These are phyloP conservation scores for Echiichthys vipera DNA, from an alignment of 2,797 vertebrate genomes.

Conservation along the genomic window DNA sequence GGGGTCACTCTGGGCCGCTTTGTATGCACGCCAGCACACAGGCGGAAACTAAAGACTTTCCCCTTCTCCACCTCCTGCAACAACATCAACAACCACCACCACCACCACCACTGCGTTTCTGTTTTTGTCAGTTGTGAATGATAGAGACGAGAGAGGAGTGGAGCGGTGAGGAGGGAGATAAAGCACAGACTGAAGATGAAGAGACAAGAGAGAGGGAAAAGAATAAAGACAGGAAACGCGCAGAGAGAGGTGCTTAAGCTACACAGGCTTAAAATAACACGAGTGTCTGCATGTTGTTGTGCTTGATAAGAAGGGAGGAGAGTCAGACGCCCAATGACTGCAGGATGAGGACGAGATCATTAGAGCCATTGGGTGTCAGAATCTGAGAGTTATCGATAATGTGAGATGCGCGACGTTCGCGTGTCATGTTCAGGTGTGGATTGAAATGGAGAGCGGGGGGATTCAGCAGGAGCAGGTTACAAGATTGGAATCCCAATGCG, in stretches of 20 bases:
- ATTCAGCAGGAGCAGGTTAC: constrained; percentile 40
- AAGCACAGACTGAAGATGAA: constrained; percentile 16
- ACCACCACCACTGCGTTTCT: constrained; percentile 26
- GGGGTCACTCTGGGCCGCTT: constrained; percentile 38
- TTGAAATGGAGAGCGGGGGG: constrained; percentile 14
- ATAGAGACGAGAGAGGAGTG: not conserved
- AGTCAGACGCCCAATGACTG: not conserved
- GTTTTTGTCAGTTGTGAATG: constrained; percentile 29
- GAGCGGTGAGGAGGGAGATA: not conserved
- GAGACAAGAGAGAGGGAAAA: constrained; percentile 7
- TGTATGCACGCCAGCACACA: constrained; percentile 31
- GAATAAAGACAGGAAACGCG: constrained; percentile 11
- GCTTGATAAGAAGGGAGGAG: not conserved
- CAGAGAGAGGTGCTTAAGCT: constrained; percentile 20
- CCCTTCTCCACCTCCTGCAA: constrained; percentile 22
- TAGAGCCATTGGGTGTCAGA: not conserved
- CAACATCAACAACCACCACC: too few relatives aligned
- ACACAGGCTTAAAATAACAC: constrained; percentile 46
- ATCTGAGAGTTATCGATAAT: constrained; percentile 14
- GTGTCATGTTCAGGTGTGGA: constrained; percentile 36
- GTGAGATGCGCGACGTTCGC: not conserved
- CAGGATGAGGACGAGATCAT: constrained; percentile 4
- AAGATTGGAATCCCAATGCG: constrained; percentile 64
- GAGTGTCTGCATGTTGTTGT: constrained; percentile 8
- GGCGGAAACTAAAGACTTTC: constrained; percentile 13